These are phyloP conservation scores for Gerris lacustris DNA, from an alignment of 2,888 invertebrate genomes.

Conservation along the genomic window DNA sequence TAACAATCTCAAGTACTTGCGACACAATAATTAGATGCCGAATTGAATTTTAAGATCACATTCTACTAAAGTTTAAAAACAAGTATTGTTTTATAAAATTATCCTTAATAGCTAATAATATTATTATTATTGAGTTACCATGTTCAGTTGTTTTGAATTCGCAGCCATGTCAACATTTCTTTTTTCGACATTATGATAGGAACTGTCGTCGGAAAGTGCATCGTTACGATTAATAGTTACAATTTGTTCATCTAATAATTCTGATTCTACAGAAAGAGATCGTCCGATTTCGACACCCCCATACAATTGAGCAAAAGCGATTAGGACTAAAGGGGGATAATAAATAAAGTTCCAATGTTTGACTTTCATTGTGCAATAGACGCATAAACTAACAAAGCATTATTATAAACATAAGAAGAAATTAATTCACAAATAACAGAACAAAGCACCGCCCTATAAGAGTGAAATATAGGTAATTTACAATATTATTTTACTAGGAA, in stretches of 20 bases:
- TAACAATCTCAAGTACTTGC: too few relatives aligned
- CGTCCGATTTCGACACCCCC: neutral
- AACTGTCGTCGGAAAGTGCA: neutral
- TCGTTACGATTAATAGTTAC: neutral
- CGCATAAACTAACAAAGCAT: neutral
- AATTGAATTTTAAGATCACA: too few relatives aligned
- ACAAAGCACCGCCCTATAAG: too few relatives aligned
- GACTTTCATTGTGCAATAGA: slow-evolving; percentile 2
- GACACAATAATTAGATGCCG: too few relatives aligned
- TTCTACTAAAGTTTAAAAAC: too few relatives aligned
- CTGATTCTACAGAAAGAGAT: neutral
- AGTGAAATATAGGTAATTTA: too few relatives aligned
- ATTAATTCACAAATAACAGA: too few relatives aligned
- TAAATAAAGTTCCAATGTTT: neutral
- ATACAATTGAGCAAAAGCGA: neutral
- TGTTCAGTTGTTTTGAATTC: neutral
- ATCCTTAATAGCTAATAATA: too few relatives aligned
- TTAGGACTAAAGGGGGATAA: neutral
- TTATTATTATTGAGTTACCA: neutral
- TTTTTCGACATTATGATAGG: slow-evolving; percentile 1
- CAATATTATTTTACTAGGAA: too few relatives aligned
- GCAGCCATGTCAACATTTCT: neutral
- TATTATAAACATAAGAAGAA: neutral
- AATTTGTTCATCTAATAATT: neutral
- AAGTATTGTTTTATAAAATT: too few relatives aligned